A percentile compares a stretch with the other conserved stretches of the same genome.
Conservation (phyloP, 2,113 vertebrate species). For the Aepyceros melampus region DNA sequence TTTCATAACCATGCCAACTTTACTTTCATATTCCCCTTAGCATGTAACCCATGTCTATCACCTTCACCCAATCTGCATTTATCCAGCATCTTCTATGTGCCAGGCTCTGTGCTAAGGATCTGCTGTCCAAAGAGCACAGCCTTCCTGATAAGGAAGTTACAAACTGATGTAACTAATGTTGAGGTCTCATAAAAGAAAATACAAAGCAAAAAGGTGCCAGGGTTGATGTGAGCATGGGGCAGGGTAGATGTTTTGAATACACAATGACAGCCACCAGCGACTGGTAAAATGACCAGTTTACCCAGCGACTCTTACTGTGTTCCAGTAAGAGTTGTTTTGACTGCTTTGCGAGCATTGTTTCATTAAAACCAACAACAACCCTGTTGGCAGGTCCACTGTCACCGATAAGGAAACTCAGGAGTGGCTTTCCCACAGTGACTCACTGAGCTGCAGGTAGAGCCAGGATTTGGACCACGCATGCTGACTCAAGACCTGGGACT, state of each 20-base stretch:
- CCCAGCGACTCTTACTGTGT: not conserved
- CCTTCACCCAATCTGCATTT: not conserved
- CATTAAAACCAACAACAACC: not conserved
- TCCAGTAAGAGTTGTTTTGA: not conserved
- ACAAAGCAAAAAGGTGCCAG: not conserved
- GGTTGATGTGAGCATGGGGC: not conserved
- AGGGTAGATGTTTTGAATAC: not conserved
- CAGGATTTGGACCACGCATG: not conserved
- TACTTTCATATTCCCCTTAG: not conserved
- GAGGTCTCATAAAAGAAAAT: not conserved
- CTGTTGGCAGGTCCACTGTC: not conserved
- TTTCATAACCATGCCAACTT: not conserved
- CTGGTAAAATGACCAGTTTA: too few species aligned
- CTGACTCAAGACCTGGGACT: not conserved
- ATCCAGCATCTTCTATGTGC: not conserved
- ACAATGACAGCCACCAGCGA: not conserved
- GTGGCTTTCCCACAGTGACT: not conserved
- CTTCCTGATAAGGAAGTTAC: not conserved
- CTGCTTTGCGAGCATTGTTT: not conserved
- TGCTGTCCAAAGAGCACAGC: not conserved
- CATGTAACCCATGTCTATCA: not conserved
- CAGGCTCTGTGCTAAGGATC: not conserved
- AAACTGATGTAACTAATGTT: not conserved
- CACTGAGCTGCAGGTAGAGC: not conserved
- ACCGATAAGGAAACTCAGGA: not conserved